These are phyloP conservation scores for Puffinus mauretanicus DNA, from an alignment of 2,113 vertebrate species.

Conservation along the genomic window DNA sequence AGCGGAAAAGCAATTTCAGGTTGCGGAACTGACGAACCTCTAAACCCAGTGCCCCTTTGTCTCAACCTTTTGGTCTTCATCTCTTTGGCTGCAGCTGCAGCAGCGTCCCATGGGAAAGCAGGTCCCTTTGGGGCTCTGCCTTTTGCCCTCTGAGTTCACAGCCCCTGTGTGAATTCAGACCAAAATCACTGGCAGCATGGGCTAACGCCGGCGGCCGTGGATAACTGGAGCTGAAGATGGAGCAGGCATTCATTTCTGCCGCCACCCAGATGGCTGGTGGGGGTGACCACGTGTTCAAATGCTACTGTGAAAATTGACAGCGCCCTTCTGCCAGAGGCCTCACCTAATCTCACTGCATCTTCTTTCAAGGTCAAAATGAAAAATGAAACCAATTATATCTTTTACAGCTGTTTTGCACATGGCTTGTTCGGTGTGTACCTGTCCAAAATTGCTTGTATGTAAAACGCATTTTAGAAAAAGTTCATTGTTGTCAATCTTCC, in stretches of 20 bases:
- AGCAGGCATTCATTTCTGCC: not conserved
- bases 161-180: not conserved
- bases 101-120: accelerated
- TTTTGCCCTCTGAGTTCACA: not conserved
- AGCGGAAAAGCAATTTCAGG: not conserved
- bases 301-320: not conserved
- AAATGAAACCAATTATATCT: not conserved
- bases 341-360: not conserved
- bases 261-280: not conserved
- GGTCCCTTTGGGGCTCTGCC: not conserved
- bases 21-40: accelerated
- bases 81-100: not conserved
- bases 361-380: not conserved
- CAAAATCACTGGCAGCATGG: not conserved
- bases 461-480: not conserved
- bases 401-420: not conserved
- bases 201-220: accelerated
- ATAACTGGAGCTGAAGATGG: not conserved
- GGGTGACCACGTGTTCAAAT: not conserved
- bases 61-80: not conserved
- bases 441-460: not conserved
- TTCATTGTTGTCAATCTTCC: not conserved
- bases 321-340: not conserved
- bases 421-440: not conserved
- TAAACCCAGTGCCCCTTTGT: not conserved